A percentile compares a stretch with the other conserved stretches of the same genome.
Evolutionary conservation across 2,113 vertebrate genomes (phyloP).

Genomic region (Gorilla gorilla): DNA sequence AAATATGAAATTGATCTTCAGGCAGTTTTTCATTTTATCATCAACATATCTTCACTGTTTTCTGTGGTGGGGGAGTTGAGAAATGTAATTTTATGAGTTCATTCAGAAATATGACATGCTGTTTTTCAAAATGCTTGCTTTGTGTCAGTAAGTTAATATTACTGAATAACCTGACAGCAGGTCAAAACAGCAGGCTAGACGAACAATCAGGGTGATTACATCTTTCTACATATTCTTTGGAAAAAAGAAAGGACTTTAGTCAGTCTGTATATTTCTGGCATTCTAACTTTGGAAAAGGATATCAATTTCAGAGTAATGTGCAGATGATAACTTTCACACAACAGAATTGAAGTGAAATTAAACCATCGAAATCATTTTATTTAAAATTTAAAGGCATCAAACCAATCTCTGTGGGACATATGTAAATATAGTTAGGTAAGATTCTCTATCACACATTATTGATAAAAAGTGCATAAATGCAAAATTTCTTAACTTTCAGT

Average conservation of each 20-base stretch:
- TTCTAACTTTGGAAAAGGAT: constrained; percentile 70
- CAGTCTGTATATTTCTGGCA: constrained; percentile 31
- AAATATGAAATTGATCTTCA: not conserved
- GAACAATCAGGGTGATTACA: constrained; percentile 34
- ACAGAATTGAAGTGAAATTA: constrained; percentile 68
- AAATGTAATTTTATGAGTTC: not conserved
- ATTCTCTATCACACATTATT: constrained; percentile 11
- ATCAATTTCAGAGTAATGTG: constrained; percentile 66
- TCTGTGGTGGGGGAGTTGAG: not conserved
- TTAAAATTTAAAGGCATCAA: constrained; percentile 74
- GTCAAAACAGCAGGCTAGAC: not conserved
- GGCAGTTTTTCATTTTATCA: not conserved
- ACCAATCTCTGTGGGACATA: constrained; percentile 47
- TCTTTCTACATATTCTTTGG: constrained; percentile 41
- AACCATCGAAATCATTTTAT: constrained; percentile 75
- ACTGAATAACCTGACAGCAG: constrained; percentile 34
- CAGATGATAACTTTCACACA: constrained; percentile 71
- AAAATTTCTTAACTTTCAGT: constrained; percentile 44
- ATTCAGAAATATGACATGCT: not conserved
- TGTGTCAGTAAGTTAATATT: not conserved
- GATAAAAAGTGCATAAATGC: not conserved
- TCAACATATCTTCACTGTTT: not conserved
- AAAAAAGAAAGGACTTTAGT: constrained; percentile 69
- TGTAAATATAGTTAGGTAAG: constrained; percentile 62
- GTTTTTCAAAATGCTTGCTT: constrained; percentile 31